A percentile compares a stretch with the other conserved stretches of the same genome.
phyloP scores from a whole-genome alignment of 2,113 vertebrate genomes.

The Phrynosoma platyrhinos region DNA sequence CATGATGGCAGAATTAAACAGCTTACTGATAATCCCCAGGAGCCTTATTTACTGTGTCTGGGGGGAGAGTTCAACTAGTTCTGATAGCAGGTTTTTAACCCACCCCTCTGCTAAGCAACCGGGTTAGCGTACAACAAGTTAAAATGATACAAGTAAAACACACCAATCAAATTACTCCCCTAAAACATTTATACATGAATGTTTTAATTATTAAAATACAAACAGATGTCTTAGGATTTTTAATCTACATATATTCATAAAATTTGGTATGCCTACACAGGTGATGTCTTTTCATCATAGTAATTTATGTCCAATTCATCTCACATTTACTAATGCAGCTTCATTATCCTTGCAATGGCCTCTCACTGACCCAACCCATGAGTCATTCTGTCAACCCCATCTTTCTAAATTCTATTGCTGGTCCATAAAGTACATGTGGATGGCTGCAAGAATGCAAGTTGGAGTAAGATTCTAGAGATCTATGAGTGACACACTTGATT shows the following conservation, averaged over 20 bases:
- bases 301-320: background rate
- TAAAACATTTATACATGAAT: too few species aligned
- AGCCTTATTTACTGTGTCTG: too few species aligned
- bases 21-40: too few species aligned
- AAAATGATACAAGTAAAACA: too few species aligned
- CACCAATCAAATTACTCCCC: too few species aligned
- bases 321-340: background rate
- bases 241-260: background rate
- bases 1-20: too few species aligned
- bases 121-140: too few species aligned
- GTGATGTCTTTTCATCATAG: too few species aligned
- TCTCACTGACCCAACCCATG: background rate
- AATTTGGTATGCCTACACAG: background rate
- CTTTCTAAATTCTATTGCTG: background rate
- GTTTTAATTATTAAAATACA: background rate
- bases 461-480: background rate
- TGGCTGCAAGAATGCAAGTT: background rate
- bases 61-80: too few species aligned
- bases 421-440: background rate
- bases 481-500: background rate
- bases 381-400: background rate
- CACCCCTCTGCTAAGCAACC: too few species aligned
- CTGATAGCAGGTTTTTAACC: background rate
- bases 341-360: background rate
- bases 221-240: background rate